Evolutionary conservation across 2,797 vertebrate species (phyloP).

Genomic region (Pristis pectinata): DNA sequence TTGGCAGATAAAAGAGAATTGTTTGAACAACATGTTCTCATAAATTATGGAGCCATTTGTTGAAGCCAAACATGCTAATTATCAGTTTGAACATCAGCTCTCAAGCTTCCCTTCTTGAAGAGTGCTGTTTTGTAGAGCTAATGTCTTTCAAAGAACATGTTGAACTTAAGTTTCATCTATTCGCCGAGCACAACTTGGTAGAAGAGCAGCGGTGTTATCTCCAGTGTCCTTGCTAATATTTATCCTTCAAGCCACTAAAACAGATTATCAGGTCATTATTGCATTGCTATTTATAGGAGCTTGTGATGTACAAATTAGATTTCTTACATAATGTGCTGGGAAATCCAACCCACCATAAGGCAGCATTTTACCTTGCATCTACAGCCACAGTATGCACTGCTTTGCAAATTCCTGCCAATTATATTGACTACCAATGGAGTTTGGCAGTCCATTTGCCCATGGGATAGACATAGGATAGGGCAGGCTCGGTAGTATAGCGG

Average conservation of each 20-base stretch:
- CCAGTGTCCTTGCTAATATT: background rate
- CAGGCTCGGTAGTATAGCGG: no score
- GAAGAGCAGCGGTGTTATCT: background rate
- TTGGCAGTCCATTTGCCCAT: no score
- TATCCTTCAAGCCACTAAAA: background rate
- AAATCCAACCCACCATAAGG: no score
- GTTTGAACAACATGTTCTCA: no score
- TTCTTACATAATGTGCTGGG: background rate
- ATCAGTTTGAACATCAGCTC: background rate
- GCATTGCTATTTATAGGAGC: background rate
- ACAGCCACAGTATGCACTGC: no score
- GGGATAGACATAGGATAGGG: no score
- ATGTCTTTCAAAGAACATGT: background rate
- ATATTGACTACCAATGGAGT: no score
- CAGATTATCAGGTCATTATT: background rate
- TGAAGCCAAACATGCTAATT: background rate
- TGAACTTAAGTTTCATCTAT: background rate
- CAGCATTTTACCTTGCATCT: no score
- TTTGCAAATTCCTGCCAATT: no score
- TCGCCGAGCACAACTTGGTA: background rate
- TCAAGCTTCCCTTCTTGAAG: background rate
- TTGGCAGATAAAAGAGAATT: no score
- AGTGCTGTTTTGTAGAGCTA: background rate
- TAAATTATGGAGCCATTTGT: no score
- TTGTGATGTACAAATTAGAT: background rate